Evolutionary conservation across 1,140 invertebrate genomes (phyloP), one percentile per base, ranked within the genome.

Genomic region (Idris sp.): DNA sequence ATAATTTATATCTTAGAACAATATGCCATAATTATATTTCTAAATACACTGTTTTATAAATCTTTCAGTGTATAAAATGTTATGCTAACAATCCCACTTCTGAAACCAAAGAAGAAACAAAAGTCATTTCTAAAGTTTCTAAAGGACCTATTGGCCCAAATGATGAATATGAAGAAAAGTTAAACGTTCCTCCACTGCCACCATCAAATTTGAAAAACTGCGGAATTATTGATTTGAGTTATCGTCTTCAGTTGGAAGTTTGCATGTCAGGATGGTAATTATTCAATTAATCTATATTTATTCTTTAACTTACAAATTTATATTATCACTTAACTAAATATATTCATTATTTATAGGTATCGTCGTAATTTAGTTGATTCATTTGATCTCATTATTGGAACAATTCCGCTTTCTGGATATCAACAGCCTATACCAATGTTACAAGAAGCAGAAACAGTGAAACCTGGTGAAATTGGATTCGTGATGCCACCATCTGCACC

Each of bases 141-240:
- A 88, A 90, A 83, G 90, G 92, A 13, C 58, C 58, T 0, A 51
- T 62, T 40, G 33, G 22, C 89, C 0, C 81, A n/a, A 89, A 84
- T 1, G 86, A 73, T 15, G 71, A 74, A n/a, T 67, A 61, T 83
- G 88, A 87, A 28, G 89, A 92, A 38, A 86, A 88, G 72, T 77
- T 93, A 44, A 82, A 87, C 7, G 87, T 93, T 51, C 92, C 92
- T 1, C 84, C 90, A 8, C 68, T 92, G 71, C 91, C 91, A 15
- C 89, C 91, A 6, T 91, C 90, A 7, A 92, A 92, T 83, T 78
- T 93, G 1, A 80, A 87, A 1, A 87, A 89, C 64, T 93, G 92
- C 75, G 85, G 87, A 1, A 89, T 91, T 48, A 93, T 93, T 48
- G 88, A 91, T 69, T 76, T 93, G 15, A 86, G 90, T 40, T 93